Evolutionary conservation across 2,888 invertebrate genomes (phyloP), one percentile per base, ranked within the genome.

Genomic region (Limnephilus lunatus): DNA sequence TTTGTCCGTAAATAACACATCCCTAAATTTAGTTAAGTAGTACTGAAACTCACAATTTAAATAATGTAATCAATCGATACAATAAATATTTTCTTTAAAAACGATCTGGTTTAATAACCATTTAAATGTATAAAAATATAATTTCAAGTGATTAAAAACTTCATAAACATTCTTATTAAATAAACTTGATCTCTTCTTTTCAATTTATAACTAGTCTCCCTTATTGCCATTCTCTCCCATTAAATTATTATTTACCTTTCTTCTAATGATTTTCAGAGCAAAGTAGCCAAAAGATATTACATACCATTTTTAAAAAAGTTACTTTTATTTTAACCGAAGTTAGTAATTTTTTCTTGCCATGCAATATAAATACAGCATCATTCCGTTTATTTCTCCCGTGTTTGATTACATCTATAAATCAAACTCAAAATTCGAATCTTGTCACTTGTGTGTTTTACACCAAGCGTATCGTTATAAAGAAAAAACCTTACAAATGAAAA

Each of bases 41-140:
- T 83, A 39, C 19, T 35, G 35, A 83, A 35, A 32, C 83, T 83
- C 25, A 19, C 9, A 25, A 35, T 83, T 25, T 83, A 83, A 83
- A 83, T 83, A 32, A 83, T 31, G 19, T 7, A 83, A 83, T 83
- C 35, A 83, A 83, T 83, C 83, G 83, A 32, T 83, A 83, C 19
- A 31, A 83, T 83, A 83, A 83, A 83, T 83, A 83, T 83, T 25
- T 83, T 32, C 35, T 39, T 39, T 83, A 83, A 39, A 83, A 83
- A 83, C 83, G 35, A 83, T 19, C 35, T 83, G 19, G 35, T 68
- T 68, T 83, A 35, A 83, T 35, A 83, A 83, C 19, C 83, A 32
- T 83, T 83, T 83, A 35, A 35, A 83, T 35, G 25, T 83, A 83
- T 83, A 83, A 83, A 83, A 83, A 83, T 83, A 83, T 83, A 83